Conservation (phyloP, 2,888 invertebrate genomes). For the Dicranocentrus wangi region DNA sequence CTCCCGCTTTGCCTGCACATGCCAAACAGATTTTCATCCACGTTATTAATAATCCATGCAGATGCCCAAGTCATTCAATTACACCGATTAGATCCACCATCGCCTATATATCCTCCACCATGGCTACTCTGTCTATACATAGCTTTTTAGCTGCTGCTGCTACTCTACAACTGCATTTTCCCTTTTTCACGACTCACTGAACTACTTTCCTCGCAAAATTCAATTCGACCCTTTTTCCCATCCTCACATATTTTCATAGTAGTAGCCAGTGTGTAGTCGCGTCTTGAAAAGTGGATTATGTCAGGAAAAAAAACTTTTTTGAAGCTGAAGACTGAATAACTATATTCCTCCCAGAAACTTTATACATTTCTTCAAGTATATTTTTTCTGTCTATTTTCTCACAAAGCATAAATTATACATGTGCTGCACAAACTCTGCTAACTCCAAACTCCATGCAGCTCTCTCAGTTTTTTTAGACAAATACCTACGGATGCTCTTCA, state of each 20-base stretch:
- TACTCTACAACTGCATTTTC: too few species aligned
- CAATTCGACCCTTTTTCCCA: not conserved
- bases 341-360: too few species aligned
- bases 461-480: too few species aligned
- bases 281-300: constrained; percentile 19
- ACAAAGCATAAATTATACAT: too few species aligned
- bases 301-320: not conserved
- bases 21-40: constrained; percentile 32
- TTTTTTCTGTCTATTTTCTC: too few species aligned
- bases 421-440: too few species aligned
- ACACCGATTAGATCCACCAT: constrained; percentile 23
- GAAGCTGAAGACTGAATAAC: too few species aligned
- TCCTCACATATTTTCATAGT: not conserved
- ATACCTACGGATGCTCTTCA: too few species aligned
- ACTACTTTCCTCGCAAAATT: not conserved
- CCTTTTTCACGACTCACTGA: too few species aligned
- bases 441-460: too few species aligned
- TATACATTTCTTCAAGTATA: too few species aligned
- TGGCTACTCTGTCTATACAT: not conserved
- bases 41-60: constrained; percentile 40
- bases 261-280: constrained; percentile 1
- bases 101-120: too few species aligned
- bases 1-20: constrained; percentile 91
- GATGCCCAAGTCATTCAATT: constrained; percentile 37
- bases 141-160: not conserved